Percentiles rank a stretch among this genome's conserved stretches.
Evolutionary conservation across 2,888 invertebrate species (phyloP).

Genomic region (Theretra japonica): DNA sequence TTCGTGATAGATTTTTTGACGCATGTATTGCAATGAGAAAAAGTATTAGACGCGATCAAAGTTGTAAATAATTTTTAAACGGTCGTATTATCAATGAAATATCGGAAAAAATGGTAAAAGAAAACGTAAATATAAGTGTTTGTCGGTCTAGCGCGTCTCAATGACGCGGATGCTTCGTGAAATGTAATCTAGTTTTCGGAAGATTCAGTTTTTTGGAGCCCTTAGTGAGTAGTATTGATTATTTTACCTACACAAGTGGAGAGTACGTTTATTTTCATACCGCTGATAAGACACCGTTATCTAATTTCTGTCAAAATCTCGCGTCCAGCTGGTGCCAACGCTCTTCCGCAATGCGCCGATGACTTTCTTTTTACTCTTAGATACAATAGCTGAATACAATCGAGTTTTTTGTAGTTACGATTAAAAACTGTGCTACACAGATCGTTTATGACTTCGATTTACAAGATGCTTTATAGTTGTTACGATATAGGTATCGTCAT

Average conservation of each 20-base stretch:
- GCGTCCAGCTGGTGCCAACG: conserved; percentile 23
- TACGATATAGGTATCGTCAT: too few species aligned
- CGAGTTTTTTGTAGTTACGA: background rate
- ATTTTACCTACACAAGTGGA: background rate
- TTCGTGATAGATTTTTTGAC: conserved; percentile 7
- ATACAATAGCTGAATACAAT: background rate
- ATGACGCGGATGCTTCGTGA: conserved; percentile 62
- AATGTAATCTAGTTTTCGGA: conserved; percentile 67
- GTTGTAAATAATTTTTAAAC: background rate
- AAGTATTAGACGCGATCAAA: background rate
- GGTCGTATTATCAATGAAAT: conserved; percentile 35
- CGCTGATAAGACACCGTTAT: conserved; percentile 29
- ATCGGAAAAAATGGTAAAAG: conserved; percentile 63
- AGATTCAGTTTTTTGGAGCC: conserved; percentile 58
- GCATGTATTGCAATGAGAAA: background rate
- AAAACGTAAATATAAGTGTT: conserved; percentile 65
- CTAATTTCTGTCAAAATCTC: conserved; percentile 31
- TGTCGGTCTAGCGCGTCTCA: conserved; percentile 62
- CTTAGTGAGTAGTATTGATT: conserved; percentile 57
- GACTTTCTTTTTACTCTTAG: conserved; percentile 26
- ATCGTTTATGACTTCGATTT: too few species aligned
- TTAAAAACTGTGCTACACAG: background rate
- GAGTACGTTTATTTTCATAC: conserved; percentile 27
- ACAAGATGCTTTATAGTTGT: too few species aligned
- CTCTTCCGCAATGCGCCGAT: conserved; percentile 26